Evolutionary conservation across 2,113 vertebrate genomes (phyloP).

Genomic region (Cisticola juncidis): DNA sequence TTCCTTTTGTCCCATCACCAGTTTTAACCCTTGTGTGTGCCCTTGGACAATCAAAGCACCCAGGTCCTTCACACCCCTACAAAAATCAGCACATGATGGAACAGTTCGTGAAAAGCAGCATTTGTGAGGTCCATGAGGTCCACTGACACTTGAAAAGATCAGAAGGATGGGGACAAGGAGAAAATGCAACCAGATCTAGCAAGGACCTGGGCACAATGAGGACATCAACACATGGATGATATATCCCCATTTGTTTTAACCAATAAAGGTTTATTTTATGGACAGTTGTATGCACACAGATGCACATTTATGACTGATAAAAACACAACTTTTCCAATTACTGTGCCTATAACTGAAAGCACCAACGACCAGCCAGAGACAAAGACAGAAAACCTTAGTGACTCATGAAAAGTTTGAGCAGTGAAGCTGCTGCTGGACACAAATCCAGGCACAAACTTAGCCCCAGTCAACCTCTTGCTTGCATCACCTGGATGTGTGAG

Average conservation of each 20-base stretch:
- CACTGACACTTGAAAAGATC: background rate
- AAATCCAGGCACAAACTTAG: background rate
- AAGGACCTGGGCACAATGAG: background rate
- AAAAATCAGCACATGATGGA: background rate
- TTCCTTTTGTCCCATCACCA: background rate
- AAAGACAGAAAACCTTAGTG: background rate
- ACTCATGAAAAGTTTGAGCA: background rate
- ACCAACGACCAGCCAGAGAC: background rate
- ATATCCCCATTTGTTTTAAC: background rate
- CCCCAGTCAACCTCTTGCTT: background rate
- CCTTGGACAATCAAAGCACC: fast-evolving
- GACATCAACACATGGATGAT: background rate
- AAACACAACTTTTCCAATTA: background rate
- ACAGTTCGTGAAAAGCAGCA: background rate
- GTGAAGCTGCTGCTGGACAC: background rate
- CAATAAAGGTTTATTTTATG: background rate
- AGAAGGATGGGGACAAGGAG: background rate
- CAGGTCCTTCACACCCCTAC: background rate
- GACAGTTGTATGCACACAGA: fast-evolving
- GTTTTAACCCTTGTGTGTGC: background rate
- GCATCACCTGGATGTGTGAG: background rate
- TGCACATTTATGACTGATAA: background rate
- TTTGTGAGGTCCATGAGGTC: background rate
- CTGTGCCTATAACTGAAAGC: background rate
- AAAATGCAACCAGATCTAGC: background rate